These are phyloP conservation scores for Cyaniris semiargus DNA, from an alignment of 2,888 invertebrate genomes.

Conservation along the genomic window DNA sequence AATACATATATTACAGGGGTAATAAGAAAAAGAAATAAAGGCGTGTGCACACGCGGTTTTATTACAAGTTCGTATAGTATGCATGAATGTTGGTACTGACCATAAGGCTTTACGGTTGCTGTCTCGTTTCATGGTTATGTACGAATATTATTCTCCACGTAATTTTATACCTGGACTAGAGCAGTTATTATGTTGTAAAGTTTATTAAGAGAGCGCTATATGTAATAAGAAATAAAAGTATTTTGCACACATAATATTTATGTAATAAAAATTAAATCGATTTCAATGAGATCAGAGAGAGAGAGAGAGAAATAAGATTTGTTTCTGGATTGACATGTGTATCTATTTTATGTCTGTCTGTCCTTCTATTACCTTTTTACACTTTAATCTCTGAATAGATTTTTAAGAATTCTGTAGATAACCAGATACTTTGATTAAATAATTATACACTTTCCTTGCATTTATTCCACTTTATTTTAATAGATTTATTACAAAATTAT, in stretches of 20 bases:
- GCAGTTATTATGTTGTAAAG: background rate
- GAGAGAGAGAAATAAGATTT: no score
- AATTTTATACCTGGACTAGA: background rate
- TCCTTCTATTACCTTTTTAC: no score
- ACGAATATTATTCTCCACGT: slow-evolving; percentile 17
- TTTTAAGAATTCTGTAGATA: no score
- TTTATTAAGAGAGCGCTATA: background rate
- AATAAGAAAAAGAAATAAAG: slow-evolving; percentile 10
- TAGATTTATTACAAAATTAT: no score
- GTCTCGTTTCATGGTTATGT: slow-evolving; percentile 5
- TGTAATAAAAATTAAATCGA: background rate
- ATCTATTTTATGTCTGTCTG: no score
- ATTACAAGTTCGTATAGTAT: slow-evolving; percentile 23
- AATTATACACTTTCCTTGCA: no score
- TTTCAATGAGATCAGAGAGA: background rate
- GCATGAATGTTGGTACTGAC: slow-evolving; percentile 26
- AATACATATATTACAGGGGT: background rate
- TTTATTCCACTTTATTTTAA: no score
- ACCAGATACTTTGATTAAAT: no score
- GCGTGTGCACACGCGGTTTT: slow-evolving; percentile 20
- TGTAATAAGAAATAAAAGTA: background rate
- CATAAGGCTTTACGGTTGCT: slow-evolving; percentile 27
- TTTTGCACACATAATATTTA: background rate
- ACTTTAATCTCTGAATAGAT: no score
- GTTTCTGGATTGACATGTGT: no score